Conservation (phyloP, 2,888 invertebrate species). For the Chloroclystis v-ata region DNA sequence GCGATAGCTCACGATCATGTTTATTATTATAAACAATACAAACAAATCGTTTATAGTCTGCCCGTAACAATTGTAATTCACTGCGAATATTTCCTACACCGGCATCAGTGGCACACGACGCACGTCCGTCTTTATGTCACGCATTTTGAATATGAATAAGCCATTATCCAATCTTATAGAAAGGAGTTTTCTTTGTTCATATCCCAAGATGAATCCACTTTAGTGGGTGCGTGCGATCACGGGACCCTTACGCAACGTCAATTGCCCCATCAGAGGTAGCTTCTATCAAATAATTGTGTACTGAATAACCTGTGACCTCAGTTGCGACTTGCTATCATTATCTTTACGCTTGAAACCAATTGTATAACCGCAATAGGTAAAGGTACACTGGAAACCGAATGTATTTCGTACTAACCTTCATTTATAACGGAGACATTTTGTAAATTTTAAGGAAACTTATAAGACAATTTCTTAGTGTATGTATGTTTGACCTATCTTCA, state of each 20-base stretch:
- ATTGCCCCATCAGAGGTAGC: slow-evolving; percentile 1
- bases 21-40: slow-evolving; percentile 31
- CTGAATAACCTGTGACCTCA: slow-evolving; percentile 47
- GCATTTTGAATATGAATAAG: slow-evolving; percentile 47
- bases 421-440: no score
- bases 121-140: slow-evolving; percentile 57
- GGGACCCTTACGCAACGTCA: not conserved
- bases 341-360: slow-evolving; percentile 44
- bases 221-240: not conserved
- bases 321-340: slow-evolving; percentile 17
- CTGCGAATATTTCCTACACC: slow-evolving; percentile 43
- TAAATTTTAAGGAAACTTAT: no score
- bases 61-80: slow-evolving; percentile 48
- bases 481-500: no score
- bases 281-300: slow-evolving; percentile 10
- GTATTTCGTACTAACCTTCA: slow-evolving; percentile 28
- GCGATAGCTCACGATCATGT: slow-evolving; percentile 29
- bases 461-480: no score
- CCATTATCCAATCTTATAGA: slow-evolving; percentile 18
- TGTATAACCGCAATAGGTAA: slow-evolving; percentile 42
- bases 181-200: no score
- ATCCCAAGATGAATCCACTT: no score
- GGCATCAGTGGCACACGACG: slow-evolving; percentile 66
- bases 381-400: slow-evolving; percentile 22
- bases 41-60: slow-evolving; percentile 40